Evolutionary conservation across 2,113 vertebrate species (phyloP).

Genomic region (Istiophorus platypterus): DNA sequence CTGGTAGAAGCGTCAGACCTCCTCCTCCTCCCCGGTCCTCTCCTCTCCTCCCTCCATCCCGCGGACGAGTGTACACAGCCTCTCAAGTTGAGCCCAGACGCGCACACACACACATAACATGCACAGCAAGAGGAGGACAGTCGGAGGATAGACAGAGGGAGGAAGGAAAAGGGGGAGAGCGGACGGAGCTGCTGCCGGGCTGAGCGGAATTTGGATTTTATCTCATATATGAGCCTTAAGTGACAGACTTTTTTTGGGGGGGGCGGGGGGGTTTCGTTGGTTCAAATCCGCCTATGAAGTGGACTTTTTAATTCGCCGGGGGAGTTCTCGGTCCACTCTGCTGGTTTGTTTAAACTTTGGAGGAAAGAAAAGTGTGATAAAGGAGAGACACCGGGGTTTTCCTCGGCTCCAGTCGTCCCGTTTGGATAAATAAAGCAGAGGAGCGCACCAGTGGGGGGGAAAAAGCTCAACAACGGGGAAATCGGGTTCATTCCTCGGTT

Average conservation of each 20-base stretch:
- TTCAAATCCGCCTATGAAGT: constrained; percentile 22
- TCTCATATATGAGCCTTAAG: constrained; percentile 22
- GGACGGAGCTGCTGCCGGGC: constrained; percentile 44
- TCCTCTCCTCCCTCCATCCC: constrained; percentile 68
- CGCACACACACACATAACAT: constrained; percentile 28
- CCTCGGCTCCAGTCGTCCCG: constrained; percentile 47
- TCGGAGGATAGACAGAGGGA: constrained; percentile 29
- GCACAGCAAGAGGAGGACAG: constrained; percentile 30
- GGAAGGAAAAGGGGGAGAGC: constrained; percentile 35
- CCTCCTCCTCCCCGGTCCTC: constrained; percentile 58
- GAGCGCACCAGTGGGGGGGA: constrained; percentile 56
- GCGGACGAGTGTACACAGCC: constrained; percentile 59
- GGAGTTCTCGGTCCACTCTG: constrained; percentile 39
- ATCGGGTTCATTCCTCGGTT: constrained; percentile 34
- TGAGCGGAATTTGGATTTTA: constrained; percentile 59
- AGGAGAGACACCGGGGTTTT: constrained; percentile 23
- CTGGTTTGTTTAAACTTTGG: constrained; percentile 62
- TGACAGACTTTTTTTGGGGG: constrained; percentile 43
- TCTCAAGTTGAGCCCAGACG: constrained; percentile 72
- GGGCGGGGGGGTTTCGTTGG: not conserved
- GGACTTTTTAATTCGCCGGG: constrained; percentile 45
- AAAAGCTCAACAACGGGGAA: constrained; percentile 5
- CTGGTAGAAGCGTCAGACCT: constrained; percentile 72
- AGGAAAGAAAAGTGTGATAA: constrained; percentile 34
- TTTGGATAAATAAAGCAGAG: constrained; percentile 56